Percentiles rank a stretch among this genome's conserved stretches.
Conservation (phyloP, 2,888 invertebrate species). For the Eudiplozoon nipponicum region DNA sequence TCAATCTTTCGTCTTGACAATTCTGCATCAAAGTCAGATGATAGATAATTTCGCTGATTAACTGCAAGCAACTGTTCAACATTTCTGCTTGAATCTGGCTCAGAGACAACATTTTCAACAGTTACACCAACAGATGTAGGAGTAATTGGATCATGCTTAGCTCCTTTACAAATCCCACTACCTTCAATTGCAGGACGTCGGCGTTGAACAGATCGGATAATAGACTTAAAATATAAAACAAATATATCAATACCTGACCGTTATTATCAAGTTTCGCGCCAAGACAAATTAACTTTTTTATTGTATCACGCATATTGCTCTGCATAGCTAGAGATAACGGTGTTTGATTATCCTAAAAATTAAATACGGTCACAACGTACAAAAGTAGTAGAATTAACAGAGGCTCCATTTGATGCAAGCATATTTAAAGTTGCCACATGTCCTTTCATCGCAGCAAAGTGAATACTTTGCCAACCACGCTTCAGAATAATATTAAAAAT, state of each 20-base stretch:
- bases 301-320: conserved; percentile 15
- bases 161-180: too few species aligned
- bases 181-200: too few species aligned
- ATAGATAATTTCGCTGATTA: too few species aligned
- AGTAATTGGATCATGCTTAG: too few species aligned
- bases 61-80: too few species aligned
- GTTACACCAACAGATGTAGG: too few species aligned
- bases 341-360: conserved; percentile 13
- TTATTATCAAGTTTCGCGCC: conserved; percentile 12
- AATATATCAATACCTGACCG: conserved; percentile 13
- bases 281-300: conserved; percentile 10
- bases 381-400: conserved; percentile 8
- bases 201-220: too few species aligned
- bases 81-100: too few species aligned
- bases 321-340: conserved; percentile 10
- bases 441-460: conserved; percentile 14
- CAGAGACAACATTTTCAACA: too few species aligned
- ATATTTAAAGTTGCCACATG: conserved; percentile 16
- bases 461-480: conserved; percentile 11
- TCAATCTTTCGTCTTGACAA: too few species aligned
- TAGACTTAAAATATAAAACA: too few species aligned
- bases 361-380: conserved; percentile 9
- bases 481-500: conserved; percentile 6
- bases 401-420: conserved; percentile 7
- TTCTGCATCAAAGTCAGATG: too few species aligned